These are phyloP conservation scores for Typhlichthys subterraneus DNA, from an alignment of 2,797 vertebrate genomes.

Conservation along the genomic window DNA sequence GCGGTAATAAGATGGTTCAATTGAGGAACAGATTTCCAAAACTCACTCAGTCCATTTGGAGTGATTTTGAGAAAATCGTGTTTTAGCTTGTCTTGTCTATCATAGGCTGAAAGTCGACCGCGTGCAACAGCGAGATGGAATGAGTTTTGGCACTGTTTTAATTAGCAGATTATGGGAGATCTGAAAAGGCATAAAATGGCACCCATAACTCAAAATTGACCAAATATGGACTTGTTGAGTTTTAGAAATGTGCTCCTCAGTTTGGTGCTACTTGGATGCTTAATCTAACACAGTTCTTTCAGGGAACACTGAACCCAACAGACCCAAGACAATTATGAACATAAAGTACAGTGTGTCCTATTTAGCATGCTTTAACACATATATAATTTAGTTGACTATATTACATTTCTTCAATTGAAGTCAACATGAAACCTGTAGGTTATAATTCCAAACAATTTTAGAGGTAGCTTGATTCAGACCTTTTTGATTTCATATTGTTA, in stretches of 20 bases:
- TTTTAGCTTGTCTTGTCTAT: too few relatives aligned
- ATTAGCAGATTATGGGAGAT: too few relatives aligned
- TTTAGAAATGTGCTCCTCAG: slow-evolving; percentile 27
- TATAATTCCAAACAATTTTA: neutral
- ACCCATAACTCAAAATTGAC: too few relatives aligned
- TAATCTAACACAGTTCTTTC: slow-evolving; percentile 50
- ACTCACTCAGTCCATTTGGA: too few relatives aligned
- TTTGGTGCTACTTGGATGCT: slow-evolving; percentile 54
- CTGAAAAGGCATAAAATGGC: too few relatives aligned
- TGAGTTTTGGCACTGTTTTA: too few relatives aligned
- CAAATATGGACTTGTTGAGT: too few relatives aligned
- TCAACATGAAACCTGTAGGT: too few relatives aligned
- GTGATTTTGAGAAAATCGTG: too few relatives aligned
- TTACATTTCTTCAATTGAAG: neutral
- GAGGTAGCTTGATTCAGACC: neutral
- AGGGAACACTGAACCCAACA: slow-evolving; percentile 45
- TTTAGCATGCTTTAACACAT: neutral
- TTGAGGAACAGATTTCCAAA: slow-evolving; percentile 2
- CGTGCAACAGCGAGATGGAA: too few relatives aligned
- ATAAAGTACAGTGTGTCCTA: slow-evolving; percentile 20
- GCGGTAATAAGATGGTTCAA: slow-evolving; percentile 32
- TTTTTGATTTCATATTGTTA: neutral
- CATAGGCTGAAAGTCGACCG: too few relatives aligned
- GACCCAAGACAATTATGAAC: slow-evolving; percentile 62
- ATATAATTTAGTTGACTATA: slow-evolving; percentile 2